These are phyloP conservation scores for Micromesistius poutassou DNA, from an alignment of 2,797 vertebrate genomes.

Conservation along the genomic window DNA sequence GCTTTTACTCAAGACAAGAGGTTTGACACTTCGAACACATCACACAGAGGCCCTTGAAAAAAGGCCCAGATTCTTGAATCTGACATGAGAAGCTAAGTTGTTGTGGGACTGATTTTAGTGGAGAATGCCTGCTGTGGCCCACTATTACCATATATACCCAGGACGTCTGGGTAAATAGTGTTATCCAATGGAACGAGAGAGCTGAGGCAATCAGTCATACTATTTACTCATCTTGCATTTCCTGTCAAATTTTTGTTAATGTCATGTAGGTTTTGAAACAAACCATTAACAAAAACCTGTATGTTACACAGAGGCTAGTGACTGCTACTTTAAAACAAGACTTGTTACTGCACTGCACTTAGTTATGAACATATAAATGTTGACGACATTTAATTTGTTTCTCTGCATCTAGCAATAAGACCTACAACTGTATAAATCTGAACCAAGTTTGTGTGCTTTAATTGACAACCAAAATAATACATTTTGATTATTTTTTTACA, in stretches of 20 bases:
- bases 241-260: not conserved
- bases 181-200: not conserved
- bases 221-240: not conserved
- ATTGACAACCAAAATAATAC: too few species aligned
- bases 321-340: not conserved
- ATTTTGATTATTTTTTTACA: too few species aligned
- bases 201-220: not conserved
- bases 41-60: not conserved
- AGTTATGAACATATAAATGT: not conserved
- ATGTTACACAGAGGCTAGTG: not conserved
- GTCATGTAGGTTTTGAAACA: not conserved
- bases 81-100: not conserved
- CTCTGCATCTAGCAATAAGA: not conserved
- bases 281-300: not conserved
- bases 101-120: not conserved
- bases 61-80: not conserved
- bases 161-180: not conserved
- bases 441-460: not conserved
- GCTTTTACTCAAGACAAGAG: slow-evolving; percentile 2
- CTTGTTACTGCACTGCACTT: not conserved
- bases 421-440: not conserved
- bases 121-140: not conserved
- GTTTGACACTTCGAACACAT: not conserved
- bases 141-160: too few species aligned
- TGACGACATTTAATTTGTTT: too few species aligned